These are phyloP conservation scores for Geotrupes spiniger DNA, from an alignment of 2,888 invertebrate genomes.

Conservation along the genomic window DNA sequence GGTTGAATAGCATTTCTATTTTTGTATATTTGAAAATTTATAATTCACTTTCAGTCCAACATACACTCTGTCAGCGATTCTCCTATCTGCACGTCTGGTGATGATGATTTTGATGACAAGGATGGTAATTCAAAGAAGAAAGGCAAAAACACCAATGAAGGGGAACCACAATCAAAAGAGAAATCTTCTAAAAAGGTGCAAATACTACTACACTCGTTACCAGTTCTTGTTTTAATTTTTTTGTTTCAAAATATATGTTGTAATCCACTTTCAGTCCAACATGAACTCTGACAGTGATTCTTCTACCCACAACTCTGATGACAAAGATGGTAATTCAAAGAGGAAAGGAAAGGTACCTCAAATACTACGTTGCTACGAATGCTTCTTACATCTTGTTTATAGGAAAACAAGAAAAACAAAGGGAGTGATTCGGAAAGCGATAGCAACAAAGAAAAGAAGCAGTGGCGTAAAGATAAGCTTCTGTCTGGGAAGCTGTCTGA, in stretches of 20 bases:
- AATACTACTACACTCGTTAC: too few species aligned
- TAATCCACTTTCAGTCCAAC: too few species aligned
- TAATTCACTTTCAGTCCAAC: conserved; percentile 2
- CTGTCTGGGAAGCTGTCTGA: conserved; percentile 32
- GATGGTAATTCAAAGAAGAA: background rate
- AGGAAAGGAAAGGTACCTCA: background rate
- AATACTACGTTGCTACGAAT: background rate
- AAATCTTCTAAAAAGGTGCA: too few species aligned
- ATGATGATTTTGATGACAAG: too few species aligned
- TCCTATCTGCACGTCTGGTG: conserved; percentile 8
- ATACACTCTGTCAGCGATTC: conserved; percentile 6
- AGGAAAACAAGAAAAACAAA: conserved; percentile 8
- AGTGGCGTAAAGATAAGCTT: conserved; percentile 35
- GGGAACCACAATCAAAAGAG: too few species aligned
- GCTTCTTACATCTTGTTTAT: background rate
- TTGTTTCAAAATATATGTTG: too few species aligned
- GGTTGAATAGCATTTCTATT: too few species aligned
- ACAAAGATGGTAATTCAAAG: background rate
- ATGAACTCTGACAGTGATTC: conserved; percentile 7
- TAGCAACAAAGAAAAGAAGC: conserved; percentile 23
- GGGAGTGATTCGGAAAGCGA: conserved; percentile 13
- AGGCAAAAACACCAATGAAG: too few species aligned
- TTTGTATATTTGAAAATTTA: too few species aligned
- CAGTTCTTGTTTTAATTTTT: too few species aligned
- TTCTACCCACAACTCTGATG: conserved; percentile 5